Conservation (phyloP, 2,888 invertebrate species). For the Agonopterix subpropinquella region DNA sequence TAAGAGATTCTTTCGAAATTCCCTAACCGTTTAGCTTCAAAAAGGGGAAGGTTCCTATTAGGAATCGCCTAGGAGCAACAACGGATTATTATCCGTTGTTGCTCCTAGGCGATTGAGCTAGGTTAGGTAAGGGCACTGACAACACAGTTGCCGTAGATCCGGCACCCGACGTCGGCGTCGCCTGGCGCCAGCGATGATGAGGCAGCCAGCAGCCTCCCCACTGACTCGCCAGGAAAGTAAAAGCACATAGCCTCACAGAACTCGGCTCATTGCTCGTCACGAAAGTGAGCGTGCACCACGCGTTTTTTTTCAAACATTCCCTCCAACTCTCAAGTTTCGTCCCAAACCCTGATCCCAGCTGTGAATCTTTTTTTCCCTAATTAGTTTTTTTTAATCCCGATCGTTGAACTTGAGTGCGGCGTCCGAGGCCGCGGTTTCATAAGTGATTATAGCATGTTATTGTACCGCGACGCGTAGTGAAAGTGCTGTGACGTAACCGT, state of each 20-base stretch:
- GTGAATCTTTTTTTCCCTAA: conserved; percentile 16
- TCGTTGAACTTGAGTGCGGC: conserved; percentile 61
- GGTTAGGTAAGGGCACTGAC: too few species aligned
- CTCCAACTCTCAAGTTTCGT: conserved; percentile 7
- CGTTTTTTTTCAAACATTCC: conserved; percentile 17
- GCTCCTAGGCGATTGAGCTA: too few species aligned
- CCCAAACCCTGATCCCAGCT: conserved; percentile 20
- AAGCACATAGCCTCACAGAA: conserved; percentile 47
- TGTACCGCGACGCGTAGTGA: conserved; percentile 51
- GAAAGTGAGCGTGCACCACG: conserved; percentile 62
- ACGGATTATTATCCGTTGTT: too few species aligned
- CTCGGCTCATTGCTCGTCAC: conserved; percentile 54
- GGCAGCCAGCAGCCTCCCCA: conserved; percentile 43
- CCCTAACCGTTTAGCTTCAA: too few species aligned
- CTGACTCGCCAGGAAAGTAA: conserved; percentile 65
- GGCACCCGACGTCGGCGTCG: too few species aligned
- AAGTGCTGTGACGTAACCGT: conserved; percentile 69
- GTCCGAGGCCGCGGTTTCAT: conserved; percentile 42
- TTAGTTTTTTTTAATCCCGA: conserved; percentile 32
- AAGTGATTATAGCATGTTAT: conserved; percentile 58
- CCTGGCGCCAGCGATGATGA: neutral
- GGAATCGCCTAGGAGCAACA: too few species aligned
- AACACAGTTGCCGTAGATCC: too few species aligned
- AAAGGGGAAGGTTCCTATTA: too few species aligned
- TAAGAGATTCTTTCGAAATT: too few species aligned